Percentiles rank a stretch among this genome's conserved stretches.
Conservation (phyloP, 2,113 vertebrate genomes). For the Paradoxurus hermaphroditus region DNA sequence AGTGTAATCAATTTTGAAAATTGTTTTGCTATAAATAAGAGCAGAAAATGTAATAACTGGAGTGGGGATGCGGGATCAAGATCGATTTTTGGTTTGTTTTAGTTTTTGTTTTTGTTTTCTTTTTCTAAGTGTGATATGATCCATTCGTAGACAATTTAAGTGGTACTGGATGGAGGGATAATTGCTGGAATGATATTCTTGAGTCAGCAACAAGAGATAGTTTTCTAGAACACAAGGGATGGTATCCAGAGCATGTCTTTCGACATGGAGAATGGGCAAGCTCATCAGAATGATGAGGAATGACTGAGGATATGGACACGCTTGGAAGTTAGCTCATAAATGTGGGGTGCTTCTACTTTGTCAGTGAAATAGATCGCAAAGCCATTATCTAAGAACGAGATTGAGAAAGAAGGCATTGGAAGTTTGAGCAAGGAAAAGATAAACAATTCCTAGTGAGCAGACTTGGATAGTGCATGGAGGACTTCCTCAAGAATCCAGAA, state of each 20-base stretch:
- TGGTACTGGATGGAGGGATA: neutral
- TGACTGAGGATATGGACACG: neutral
- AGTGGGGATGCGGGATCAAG: neutral
- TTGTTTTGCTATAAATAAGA: neutral
- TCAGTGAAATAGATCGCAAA: neutral
- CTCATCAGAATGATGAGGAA: neutral
- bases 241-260: neutral
- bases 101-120: neutral
- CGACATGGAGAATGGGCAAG: neutral
- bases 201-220: neutral
- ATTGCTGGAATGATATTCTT: neutral
- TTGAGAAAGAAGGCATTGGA: neutral
- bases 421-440: neutral
- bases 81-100: neutral
- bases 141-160: neutral
- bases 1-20: neutral
- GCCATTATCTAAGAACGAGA: neutral
- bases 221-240: neutral
- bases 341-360: neutral
- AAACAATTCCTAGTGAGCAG: neutral
- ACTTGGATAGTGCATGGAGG: neutral
- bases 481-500: neutral
- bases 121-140: neutral
- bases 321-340: neutral
- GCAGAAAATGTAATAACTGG: neutral